Conservation (phyloP, 1,140 invertebrate species). For the Halictus rubicundus region DNA sequence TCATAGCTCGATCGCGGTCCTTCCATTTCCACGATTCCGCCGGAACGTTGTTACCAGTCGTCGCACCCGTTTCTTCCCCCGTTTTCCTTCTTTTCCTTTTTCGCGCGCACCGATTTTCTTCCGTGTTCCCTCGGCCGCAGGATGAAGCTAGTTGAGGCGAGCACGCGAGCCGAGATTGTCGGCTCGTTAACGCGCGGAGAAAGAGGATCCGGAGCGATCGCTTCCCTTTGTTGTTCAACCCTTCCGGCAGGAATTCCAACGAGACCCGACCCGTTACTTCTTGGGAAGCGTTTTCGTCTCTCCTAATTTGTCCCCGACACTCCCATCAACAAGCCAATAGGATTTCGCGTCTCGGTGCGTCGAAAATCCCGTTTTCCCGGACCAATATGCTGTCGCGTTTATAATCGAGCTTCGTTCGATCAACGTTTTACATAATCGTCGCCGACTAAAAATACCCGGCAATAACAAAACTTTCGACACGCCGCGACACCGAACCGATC, state of each 20-base stretch:
- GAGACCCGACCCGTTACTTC: not conserved
- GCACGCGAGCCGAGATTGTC: constrained; percentile 11
- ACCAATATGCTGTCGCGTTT: too few species aligned
- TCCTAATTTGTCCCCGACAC: not conserved
- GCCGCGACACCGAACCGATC: constrained; percentile 9
- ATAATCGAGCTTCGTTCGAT: too few species aligned
- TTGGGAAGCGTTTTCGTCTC: not conserved
- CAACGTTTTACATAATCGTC: not conserved
- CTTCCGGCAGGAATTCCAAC: too few species aligned
- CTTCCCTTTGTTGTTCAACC: constrained; percentile 10
- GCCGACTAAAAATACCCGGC: constrained; percentile 4
- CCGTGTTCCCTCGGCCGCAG: not conserved
- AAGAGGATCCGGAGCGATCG: constrained; percentile 8
- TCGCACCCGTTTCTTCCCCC: not conserved
- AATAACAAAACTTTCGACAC: constrained; percentile 26
- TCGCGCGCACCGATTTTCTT: not conserved
- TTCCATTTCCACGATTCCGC: not conserved
- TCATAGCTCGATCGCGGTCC: constrained; percentile 14
- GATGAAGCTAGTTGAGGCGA: constrained; percentile 1
- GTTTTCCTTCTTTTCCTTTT: not conserved
- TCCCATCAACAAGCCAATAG: not conserved
- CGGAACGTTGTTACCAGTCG: not conserved
- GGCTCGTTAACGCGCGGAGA: constrained; percentile 8
- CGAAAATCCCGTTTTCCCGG: too few species aligned
- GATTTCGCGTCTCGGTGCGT: not conserved